These are phyloP conservation scores for Spisula subtruncata DNA, from an alignment of 2,888 invertebrate species.

Conservation along the genomic window DNA sequence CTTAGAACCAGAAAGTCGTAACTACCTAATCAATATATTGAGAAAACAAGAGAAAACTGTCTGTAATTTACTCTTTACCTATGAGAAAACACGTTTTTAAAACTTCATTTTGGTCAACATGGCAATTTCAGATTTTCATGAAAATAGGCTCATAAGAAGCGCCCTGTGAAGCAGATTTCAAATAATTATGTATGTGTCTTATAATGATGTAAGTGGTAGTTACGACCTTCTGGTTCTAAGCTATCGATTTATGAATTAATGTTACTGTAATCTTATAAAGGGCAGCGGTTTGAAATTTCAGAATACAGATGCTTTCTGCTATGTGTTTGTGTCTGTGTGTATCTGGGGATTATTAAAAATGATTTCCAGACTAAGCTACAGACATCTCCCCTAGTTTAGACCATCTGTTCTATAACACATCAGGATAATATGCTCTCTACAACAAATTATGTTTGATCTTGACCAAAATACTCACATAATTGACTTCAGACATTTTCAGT, in stretches of 20 bases:
- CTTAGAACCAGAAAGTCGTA: too few species aligned
- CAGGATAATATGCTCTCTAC: background rate
- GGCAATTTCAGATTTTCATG: too few species aligned
- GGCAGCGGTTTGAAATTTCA: background rate
- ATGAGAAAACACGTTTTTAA: too few species aligned
- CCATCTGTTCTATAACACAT: background rate
- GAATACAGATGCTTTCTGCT: background rate
- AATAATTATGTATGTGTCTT: too few species aligned
- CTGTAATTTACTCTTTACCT: too few species aligned
- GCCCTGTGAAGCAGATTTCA: too few species aligned
- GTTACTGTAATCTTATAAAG: background rate
- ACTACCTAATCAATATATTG: too few species aligned
- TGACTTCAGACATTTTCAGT: constrained; percentile 15
- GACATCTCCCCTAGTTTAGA: background rate
- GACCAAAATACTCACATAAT: background rate
- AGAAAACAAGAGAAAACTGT: too few species aligned
- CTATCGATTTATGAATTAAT: background rate
- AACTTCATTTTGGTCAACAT: too few species aligned
- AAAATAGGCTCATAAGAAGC: too few species aligned
- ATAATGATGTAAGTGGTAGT: too few species aligned
- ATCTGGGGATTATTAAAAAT: background rate
- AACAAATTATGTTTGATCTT: constrained; percentile 1
- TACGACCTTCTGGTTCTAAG: too few species aligned
- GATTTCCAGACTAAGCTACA: background rate
- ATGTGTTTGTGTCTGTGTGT: background rate